Evolutionary conservation across 2,888 invertebrate genomes (phyloP).

Genomic region (Drosophila borealis): DNA sequence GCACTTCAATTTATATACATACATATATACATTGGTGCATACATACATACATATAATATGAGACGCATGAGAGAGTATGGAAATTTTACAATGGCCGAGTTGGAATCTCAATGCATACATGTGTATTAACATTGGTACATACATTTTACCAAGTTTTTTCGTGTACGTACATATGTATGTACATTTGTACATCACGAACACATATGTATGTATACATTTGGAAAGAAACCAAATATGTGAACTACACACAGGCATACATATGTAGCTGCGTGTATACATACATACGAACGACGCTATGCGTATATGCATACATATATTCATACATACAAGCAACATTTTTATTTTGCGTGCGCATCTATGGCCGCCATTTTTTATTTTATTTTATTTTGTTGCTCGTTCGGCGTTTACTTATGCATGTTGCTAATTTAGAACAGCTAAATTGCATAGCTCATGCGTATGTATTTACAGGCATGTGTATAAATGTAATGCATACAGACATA

Average conservation of each 20-base stretch:
- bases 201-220: conserved; percentile 3
- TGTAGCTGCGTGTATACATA: conserved; percentile 1
- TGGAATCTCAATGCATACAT: conserved; percentile 35
- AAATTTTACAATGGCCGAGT: conserved; percentile 59
- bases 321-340: conserved; percentile 50
- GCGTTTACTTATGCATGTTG: conserved; percentile 30
- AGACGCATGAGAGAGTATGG: conserved; percentile 55
- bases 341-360: conserved; percentile 76
- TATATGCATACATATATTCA: conserved; percentile 15
- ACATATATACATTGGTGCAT: background rate
- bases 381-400: conserved; percentile 45
- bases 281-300: conserved; percentile 10
- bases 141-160: background rate
- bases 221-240: conserved; percentile 1
- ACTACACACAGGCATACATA: conserved; percentile 14
- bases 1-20: conserved; percentile 34
- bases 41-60: conserved; percentile 20
- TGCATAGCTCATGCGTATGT: conserved; percentile 25
- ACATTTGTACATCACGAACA: conserved; percentile 8
- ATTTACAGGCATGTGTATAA: conserved; percentile 4
- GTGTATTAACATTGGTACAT: conserved; percentile 37
- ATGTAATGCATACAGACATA: background rate
- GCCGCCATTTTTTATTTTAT: conserved; percentile 71
- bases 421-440: conserved; percentile 44
- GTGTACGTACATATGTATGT: conserved; percentile 11